phyloP scores from a whole-genome alignment of 1,140 invertebrate species.

The Drosophila obscura region DNA sequence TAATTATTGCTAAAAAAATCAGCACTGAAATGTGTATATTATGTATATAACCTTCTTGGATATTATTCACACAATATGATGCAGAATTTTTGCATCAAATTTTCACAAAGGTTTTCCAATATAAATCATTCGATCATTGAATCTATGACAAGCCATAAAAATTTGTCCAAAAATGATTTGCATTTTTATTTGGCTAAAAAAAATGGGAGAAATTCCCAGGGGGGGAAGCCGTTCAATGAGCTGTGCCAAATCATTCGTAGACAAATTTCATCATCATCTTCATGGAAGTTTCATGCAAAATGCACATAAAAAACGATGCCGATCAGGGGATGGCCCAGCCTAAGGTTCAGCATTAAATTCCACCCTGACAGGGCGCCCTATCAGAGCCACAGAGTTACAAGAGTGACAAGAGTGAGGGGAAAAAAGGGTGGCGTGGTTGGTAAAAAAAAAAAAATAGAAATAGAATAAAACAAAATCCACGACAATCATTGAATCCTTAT shows the following conservation, averaged over 20 bases:
- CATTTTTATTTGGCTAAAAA: slow-evolving; percentile 52
- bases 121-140: slow-evolving; percentile 30
- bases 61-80: not conserved
- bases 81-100: not conserved
- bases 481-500: slow-evolving; percentile 82
- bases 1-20: slow-evolving; percentile 12
- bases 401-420: not conserved
- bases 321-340: slow-evolving; percentile 31
- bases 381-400: slow-evolving; percentile 40
- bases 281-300: slow-evolving; percentile 63
- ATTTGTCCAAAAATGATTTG: slow-evolving; percentile 39
- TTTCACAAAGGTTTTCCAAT: slow-evolving; percentile 8
- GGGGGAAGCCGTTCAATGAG: not conserved
- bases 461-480: slow-evolving; percentile 58
- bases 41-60: not conserved
- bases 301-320: slow-evolving; percentile 38
- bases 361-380: slow-evolving; percentile 58
- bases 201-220: slow-evolving; percentile 13
- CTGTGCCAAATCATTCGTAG: slow-evolving; percentile 2
- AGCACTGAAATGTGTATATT: not conserved
- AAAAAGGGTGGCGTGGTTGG: slow-evolving; percentile 58
- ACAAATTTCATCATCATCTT: slow-evolving; percentile 29
- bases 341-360: slow-evolving; percentile 30
- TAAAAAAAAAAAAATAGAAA: slow-evolving; percentile 11
- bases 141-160: slow-evolving; percentile 34